phyloP scores from a whole-genome alignment of 2,888 invertebrate genomes.

The Drosophila histrio region DNA sequence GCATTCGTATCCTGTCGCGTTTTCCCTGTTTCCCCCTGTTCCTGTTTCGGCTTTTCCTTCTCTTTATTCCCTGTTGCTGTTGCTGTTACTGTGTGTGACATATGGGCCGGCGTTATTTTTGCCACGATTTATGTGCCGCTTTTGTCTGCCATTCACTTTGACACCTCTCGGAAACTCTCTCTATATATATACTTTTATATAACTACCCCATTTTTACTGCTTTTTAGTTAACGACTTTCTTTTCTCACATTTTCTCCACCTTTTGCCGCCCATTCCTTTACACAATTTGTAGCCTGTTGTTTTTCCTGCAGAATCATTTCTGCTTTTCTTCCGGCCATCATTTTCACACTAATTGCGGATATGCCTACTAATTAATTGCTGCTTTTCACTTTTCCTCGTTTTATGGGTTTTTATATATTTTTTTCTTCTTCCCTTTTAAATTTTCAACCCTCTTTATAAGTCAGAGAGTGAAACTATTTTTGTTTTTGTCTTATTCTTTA shows the following conservation, averaged over 20 bases:
- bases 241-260: slow-evolving; percentile 20
- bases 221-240: slow-evolving; percentile 72
- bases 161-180: slow-evolving; percentile 69
- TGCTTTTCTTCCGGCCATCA: slow-evolving; percentile 50
- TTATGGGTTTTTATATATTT: slow-evolving; percentile 20
- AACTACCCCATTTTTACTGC: slow-evolving; percentile 64
- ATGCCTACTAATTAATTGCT: slow-evolving; percentile 72
- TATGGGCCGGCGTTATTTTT: slow-evolving; percentile 73
- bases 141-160: slow-evolving; percentile 59
- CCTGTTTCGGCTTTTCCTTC: slow-evolving; percentile 27
- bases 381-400: slow-evolving; percentile 34
- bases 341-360: slow-evolving; percentile 79
- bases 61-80: slow-evolving; percentile 1
- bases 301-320: slow-evolving; percentile 42
- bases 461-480: not conserved
- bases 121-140: slow-evolving; percentile 70
- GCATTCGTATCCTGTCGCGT: slow-evolving; percentile 66
- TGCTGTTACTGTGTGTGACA: slow-evolving; percentile 49
- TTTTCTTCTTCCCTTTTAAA: not conserved
- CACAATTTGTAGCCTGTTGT: slow-evolving; percentile 35
- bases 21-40: slow-evolving; percentile 33
- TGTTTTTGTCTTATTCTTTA: not conserved
- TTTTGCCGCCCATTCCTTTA: slow-evolving; percentile 25
- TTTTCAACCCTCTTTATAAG: slow-evolving; percentile 50
- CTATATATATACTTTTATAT: too few relatives aligned